Conservation (phyloP, 1,140 invertebrate species). For the Octopus sinensis region DNA sequence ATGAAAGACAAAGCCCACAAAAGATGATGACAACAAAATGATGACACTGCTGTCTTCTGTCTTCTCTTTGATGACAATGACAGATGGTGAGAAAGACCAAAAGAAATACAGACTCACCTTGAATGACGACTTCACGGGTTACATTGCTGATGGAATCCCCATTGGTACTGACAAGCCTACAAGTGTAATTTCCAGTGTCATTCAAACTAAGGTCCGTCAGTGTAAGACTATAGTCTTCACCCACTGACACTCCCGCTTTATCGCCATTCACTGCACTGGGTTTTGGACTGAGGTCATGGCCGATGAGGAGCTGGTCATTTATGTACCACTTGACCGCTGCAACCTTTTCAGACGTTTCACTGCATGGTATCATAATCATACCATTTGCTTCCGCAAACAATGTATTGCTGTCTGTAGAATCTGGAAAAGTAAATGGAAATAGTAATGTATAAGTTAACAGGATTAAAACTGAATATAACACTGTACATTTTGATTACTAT, state of each 20-base stretch:
- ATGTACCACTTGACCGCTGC: not conserved
- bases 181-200: conserved; percentile 9
- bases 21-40: too few relatives aligned
- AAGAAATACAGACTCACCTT: not conserved
- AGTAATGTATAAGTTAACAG: too few relatives aligned
- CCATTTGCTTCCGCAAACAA: conserved; percentile 1
- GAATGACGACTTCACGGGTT: not conserved
- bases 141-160: not conserved
- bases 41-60: too few relatives aligned
- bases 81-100: not conserved
- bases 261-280: not conserved
- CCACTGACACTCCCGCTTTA: not conserved
- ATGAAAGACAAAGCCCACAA: too few relatives aligned
- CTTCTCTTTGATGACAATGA: not conserved
- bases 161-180: not conserved
- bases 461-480: too few relatives aligned
- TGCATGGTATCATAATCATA: not conserved
- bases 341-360: not conserved
- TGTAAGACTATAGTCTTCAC: conserved; percentile 2
- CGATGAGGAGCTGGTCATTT: not conserved
- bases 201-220: not conserved
- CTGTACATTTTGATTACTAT: too few relatives aligned
- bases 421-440: not conserved
- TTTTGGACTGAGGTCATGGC: not conserved
- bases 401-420: conserved; percentile 4